phyloP scores from a whole-genome alignment of 2,113 vertebrate genomes.

The Sus scrofa region DNA sequence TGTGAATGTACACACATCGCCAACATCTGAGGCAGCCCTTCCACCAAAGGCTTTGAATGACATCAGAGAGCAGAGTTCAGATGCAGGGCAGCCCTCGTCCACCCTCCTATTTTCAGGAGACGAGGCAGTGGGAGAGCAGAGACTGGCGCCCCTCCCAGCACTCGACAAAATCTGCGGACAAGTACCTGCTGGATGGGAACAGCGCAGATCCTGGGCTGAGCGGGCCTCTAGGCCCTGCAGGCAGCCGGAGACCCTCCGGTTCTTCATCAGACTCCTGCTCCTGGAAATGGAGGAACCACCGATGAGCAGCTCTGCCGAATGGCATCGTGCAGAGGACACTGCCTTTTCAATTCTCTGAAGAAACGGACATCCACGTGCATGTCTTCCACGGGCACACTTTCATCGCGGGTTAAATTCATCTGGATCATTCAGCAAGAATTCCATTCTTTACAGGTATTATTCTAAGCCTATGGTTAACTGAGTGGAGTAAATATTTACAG shows the following conservation, averaged over 20 bases:
- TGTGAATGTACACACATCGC: not conserved
- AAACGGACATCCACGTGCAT: fast-evolving
- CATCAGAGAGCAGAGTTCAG: not conserved
- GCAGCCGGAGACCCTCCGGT: constrained; percentile 94
- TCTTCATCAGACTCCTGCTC: constrained; percentile 95
- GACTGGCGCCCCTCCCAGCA: not conserved
- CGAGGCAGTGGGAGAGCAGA: not conserved
- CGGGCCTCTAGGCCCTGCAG: constrained; percentile 93
- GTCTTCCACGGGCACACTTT: not conserved
- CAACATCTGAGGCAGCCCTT: not conserved
- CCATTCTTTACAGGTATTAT: not conserved
- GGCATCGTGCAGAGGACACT: no score
- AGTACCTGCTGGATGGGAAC: constrained; percentile 88
- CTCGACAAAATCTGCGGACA: not conserved
- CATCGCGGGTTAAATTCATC: not conserved
- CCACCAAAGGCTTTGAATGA: constrained; percentile 26
- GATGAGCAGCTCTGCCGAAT: no score
- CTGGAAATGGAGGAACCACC: constrained; percentile 82
- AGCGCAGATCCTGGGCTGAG: constrained; percentile 87
- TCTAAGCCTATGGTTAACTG: not conserved
- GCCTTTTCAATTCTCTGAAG: no score
- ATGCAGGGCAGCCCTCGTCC: not conserved
- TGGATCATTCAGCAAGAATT: not conserved
- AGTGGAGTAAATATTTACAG: not conserved
- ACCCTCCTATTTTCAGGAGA: not conserved